phyloP scores from a whole-genome alignment of 2,113 vertebrate species.

The Pelobates fuscus region DNA sequence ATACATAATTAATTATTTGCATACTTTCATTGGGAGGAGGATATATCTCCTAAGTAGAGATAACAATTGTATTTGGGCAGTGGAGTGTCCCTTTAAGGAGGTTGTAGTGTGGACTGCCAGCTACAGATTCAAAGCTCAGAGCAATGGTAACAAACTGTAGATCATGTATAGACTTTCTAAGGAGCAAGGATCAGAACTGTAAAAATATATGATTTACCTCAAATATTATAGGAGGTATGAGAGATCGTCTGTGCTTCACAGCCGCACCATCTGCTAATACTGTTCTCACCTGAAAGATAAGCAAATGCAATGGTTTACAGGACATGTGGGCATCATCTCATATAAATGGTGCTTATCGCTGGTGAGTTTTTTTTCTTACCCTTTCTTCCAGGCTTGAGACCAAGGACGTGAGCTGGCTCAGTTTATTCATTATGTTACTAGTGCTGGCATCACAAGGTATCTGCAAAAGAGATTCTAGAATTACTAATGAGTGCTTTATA shows the following conservation, averaged over 20 bases:
- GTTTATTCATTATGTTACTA: conserved; percentile 71
- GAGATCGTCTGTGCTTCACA: conserved; percentile 79
- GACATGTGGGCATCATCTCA: background rate
- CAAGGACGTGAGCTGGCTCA: conserved; percentile 85
- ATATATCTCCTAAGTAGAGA: too few species aligned
- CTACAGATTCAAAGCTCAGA: too few species aligned
- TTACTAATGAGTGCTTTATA: too few species aligned
- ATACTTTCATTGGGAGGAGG: too few species aligned
- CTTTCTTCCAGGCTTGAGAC: conserved; percentile 92
- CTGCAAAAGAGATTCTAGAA: conserved; percentile 60
- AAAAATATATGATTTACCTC: too few species aligned
- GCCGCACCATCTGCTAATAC: conserved; percentile 84
- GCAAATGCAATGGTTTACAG: background rate
- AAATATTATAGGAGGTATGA: conserved; percentile 87
- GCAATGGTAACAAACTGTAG: too few species aligned
- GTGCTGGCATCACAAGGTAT: conserved; percentile 70
- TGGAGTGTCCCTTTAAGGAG: too few species aligned
- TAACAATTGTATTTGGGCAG: too few species aligned
- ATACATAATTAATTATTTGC: too few species aligned
- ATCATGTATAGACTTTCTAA: too few species aligned
- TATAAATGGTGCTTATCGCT: background rate
- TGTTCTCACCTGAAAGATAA: conserved; percentile 78
- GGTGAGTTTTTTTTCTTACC: conserved; percentile 62
- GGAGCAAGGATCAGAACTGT: too few species aligned
- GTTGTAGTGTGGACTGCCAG: too few species aligned